Conservation (phyloP, 1,140 invertebrate species). For the Ostrea edulis region DNA sequence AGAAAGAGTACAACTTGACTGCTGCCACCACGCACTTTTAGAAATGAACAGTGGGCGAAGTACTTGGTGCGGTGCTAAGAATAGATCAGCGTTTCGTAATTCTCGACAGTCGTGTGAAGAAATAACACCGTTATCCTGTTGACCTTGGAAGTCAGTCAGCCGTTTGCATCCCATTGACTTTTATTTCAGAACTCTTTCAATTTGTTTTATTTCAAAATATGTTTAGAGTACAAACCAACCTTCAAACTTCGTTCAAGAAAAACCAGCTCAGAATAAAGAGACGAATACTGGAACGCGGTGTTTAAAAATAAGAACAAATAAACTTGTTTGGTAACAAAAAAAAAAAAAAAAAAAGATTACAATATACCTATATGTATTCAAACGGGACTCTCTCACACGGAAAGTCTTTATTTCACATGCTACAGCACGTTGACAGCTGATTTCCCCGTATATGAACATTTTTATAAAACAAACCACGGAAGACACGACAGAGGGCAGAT, state of each 20-base stretch:
- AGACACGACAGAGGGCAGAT: too few relatives aligned
- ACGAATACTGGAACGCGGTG: too few relatives aligned
- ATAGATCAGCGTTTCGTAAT: conserved; percentile 30
- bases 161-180: conserved; percentile 27
- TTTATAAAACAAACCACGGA: too few relatives aligned
- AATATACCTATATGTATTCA: too few relatives aligned
- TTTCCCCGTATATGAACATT: too few relatives aligned
- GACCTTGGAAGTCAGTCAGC: conserved; percentile 20
- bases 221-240: background rate
- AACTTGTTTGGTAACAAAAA: too few relatives aligned
- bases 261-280: too few relatives aligned
- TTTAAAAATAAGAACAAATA: too few relatives aligned
- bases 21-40: conserved; percentile 5
- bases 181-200: background rate
- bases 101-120: background rate
- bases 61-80: background rate
- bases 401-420: too few relatives aligned
- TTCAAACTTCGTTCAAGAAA: background rate
- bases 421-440: too few relatives aligned
- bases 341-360: too few relatives aligned
- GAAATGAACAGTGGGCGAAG: background rate
- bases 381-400: too few relatives aligned
- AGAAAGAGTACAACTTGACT: background rate
- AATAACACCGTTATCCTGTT: background rate
- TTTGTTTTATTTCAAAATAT: conserved; percentile 21